Percentiles rank a stretch among this genome's conserved stretches.
Conservation (phyloP, 2,113 vertebrate species). For the Aviceda subcristata region DNA sequence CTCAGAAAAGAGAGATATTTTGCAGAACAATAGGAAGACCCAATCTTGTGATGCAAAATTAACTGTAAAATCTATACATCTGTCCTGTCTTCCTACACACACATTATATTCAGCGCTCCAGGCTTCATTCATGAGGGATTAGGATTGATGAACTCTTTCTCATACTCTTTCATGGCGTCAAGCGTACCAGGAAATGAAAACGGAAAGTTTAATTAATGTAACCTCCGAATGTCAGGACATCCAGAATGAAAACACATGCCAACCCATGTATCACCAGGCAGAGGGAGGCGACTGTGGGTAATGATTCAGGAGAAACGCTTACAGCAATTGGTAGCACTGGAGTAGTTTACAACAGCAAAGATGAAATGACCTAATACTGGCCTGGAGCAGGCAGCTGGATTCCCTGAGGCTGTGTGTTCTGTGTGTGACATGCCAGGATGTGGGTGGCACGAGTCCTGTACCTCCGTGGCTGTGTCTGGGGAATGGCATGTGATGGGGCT, state of each 20-base stretch:
- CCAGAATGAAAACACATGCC: neutral
- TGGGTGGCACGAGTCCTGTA: neutral
- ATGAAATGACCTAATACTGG: neutral
- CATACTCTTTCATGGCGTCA: neutral
- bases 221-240: neutral
- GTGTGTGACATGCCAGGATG: neutral
- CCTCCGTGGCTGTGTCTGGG: neutral
- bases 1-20: neutral
- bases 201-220: neutral
- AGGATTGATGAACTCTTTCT: neutral
- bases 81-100: neutral
- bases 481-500: rapidly evolving
- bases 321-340: neutral
- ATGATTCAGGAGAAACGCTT: neutral
- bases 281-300: neutral
- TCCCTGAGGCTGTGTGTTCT: no score
- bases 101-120: rapidly evolving
- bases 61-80: neutral
- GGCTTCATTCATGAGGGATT: neutral
- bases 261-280: neutral
- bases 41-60: neutral
- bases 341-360: neutral
- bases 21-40: neutral
- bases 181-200: neutral
- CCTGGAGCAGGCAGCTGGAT: neutral